These are phyloP conservation scores for Ditylenchus dipsaci DNA, from an alignment of 1,140 invertebrate genomes.

Conservation along the genomic window DNA sequence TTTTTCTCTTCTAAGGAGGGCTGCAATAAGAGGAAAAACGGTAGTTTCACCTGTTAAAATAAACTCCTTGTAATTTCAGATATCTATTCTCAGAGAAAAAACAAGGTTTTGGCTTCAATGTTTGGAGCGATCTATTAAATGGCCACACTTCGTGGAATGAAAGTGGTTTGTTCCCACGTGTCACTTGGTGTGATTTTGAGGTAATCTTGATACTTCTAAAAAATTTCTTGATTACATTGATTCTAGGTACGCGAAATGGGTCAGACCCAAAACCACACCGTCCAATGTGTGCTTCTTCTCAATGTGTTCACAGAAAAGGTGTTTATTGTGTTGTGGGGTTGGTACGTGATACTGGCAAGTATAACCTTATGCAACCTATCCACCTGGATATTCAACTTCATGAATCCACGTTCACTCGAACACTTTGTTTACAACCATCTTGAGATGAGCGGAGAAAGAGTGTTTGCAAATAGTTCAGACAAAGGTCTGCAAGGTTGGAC, in stretches of 20 bases:
- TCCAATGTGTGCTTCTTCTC: constrained; percentile 45
- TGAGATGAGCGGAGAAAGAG: constrained; percentile 48
- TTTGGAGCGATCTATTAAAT: constrained; percentile 29
- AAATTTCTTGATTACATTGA: background rate
- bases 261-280: constrained; percentile 52
- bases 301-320: constrained; percentile 46
- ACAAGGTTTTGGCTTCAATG: constrained; percentile 43
- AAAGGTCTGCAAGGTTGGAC: background rate
- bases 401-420: constrained; percentile 44
- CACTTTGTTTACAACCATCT: constrained; percentile 54
- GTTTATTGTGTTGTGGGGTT: constrained; percentile 53
- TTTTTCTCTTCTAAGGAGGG: no score
- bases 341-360: constrained; percentile 43
- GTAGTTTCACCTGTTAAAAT: background rate
- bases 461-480: constrained; percentile 33
- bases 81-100: constrained; percentile 41
- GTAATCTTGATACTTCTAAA: constrained; percentile 45
- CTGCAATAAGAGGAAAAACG: no score
- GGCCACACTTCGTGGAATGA: constrained; percentile 55
- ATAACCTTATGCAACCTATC: constrained; percentile 47
- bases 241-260: constrained; percentile 54
- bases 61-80: constrained; percentile 2
- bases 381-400: constrained; percentile 46
- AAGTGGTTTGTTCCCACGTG: constrained; percentile 53
- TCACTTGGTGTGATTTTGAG: constrained; percentile 63